Conservation (phyloP, 1,140 invertebrate species). For the Drosophila dunni region DNA sequence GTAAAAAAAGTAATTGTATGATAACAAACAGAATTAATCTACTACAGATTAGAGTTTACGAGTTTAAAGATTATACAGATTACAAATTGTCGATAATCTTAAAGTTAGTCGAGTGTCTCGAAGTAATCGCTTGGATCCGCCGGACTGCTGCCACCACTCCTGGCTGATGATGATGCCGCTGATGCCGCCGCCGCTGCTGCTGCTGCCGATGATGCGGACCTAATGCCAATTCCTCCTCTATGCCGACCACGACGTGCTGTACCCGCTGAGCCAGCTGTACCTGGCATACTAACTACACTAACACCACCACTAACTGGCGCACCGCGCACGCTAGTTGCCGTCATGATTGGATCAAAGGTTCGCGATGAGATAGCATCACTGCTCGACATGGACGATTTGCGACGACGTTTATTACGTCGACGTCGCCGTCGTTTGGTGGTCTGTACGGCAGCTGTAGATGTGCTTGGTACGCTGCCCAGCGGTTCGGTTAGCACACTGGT, state of each 20-base stretch:
- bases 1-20: conserved; percentile 40
- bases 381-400: conserved; percentile 68
- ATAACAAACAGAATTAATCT: conserved; percentile 79
- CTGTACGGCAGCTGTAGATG: conserved; percentile 69
- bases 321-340: conserved; percentile 55
- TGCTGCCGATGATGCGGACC: conserved; percentile 42
- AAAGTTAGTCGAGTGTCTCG: conserved; percentile 69
- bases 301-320: conserved; percentile 12
- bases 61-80: conserved; percentile 14
- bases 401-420: conserved; percentile 65
- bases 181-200: conserved; percentile 34
- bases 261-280: conserved; percentile 4
- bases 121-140: conserved; percentile 70
- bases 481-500: conserved; percentile 71
- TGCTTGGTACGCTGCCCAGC: conserved; percentile 62
- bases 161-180: conserved; percentile 42
- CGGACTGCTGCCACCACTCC: conserved; percentile 55
- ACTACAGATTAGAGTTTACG: conserved; percentile 53
- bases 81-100: conserved; percentile 63
- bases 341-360: conserved; percentile 73
- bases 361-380: conserved; percentile 57
- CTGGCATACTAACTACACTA: conserved; percentile 13
- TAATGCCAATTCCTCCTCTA: conserved; percentile 21
- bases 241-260: conserved; percentile 62
- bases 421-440: conserved; percentile 67